These are phyloP conservation scores for Ichneumoninae sp. DNA, from an alignment of 2,888 invertebrate genomes.

Conservation along the genomic window DNA sequence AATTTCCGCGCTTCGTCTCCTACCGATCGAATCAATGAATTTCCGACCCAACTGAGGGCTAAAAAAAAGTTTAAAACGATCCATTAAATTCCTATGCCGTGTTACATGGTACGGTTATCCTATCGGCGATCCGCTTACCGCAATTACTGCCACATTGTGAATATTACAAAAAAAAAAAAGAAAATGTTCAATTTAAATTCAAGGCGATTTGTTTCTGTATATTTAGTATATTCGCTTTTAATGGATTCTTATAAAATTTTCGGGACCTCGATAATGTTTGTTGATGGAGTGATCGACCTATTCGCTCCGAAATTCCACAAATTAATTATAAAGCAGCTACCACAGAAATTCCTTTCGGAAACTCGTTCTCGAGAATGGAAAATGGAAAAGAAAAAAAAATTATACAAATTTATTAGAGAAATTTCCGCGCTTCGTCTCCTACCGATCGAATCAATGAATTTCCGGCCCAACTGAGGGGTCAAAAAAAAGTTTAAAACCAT, in stretches of 20 bases:
- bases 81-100: neutral
- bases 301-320: too few relatives aligned
- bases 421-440: neutral
- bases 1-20: neutral
- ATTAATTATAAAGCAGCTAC: neutral
- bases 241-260: too few relatives aligned
- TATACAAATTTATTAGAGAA: neutral
- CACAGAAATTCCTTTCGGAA: neutral
- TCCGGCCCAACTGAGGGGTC: neutral
- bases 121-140: neutral
- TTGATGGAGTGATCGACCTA: too few relatives aligned
- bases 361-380: neutral
- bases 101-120: conserved; percentile 18
- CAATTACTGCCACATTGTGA: too few relatives aligned
- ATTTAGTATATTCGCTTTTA: too few relatives aligned
- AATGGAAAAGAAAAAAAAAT: neutral
- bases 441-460: neutral
- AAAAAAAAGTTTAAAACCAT: neutral
- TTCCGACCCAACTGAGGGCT: neutral
- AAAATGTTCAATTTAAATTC: too few relatives aligned
- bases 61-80: neutral
- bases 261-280: too few relatives aligned
- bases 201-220: too few relatives aligned
- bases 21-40: neutral
- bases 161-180: too few relatives aligned